Evolutionary conservation across 2,797 vertebrate species (phyloP), one percentile per base, ranked within the genome.

Genomic region (Danio choprae): DNA sequence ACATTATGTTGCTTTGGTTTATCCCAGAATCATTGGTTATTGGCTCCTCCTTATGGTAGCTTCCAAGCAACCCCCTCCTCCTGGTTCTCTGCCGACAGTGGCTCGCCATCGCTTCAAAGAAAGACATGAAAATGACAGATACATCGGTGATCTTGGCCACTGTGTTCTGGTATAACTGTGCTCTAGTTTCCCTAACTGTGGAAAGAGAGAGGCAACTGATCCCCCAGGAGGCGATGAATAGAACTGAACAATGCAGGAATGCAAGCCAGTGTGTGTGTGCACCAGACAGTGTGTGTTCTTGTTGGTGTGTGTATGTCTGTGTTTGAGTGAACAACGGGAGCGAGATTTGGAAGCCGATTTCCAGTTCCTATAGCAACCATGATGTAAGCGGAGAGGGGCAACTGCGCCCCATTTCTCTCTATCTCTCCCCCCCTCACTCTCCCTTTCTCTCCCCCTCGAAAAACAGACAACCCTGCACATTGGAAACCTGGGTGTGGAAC

Each of bases 281-380:
- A 22, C 40, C 63, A 77, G 75, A 77, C 75, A 77, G 58, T 78
- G 68, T 73, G 41, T 73, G 51, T 69, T 18, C 73, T 44, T 78
- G 68, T 85, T 74, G 74, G 76, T 83, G 73, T 74, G 58, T 77
- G n/a, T 80, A 64, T 77, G 74, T 79, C 62, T 81, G 63, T 82
- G 84, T 86, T 77, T 65, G 79, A 71, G 81, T 55, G 81, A 74
- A 86, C 83, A 81, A 75, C 51, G 51, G 81, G 58, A 82, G 82
- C 77, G 73, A 84, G 86, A 83, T 84, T 88, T 89, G 86, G 84
- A 86, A 86, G 86, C 81, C 77, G 80, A 86, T 83, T 82, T 87
- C 80, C 86, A 84, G 87, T 89, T 87, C 84, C 87, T 88, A 89
- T 88, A 85, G 86, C 84, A 87, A 88, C 87, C 63, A 71, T 88